Percentiles rank a stretch among this genome's conserved stretches.
Evolutionary conservation across 2,113 vertebrate genomes (phyloP).

Genomic region (Scomber scombrus): DNA sequence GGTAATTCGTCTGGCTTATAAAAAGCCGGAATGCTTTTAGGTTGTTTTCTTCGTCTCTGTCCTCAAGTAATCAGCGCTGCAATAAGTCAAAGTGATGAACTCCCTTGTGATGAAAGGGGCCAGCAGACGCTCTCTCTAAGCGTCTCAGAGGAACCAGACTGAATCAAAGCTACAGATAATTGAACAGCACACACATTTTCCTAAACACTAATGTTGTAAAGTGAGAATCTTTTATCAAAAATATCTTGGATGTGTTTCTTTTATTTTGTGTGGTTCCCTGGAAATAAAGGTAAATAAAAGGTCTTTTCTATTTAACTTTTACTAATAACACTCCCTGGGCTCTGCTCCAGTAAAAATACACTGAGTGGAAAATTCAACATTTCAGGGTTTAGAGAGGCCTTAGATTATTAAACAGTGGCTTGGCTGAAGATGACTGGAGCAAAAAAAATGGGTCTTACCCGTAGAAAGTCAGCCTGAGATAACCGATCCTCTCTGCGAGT

Average conservation of each 20-base stretch:
- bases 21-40: conserved; percentile 58
- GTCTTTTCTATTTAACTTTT: conserved; percentile 18
- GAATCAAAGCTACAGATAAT: conserved; percentile 41
- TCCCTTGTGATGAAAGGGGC: conserved; percentile 30
- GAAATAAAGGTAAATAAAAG: conserved; percentile 2
- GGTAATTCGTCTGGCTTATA: conserved; percentile 72
- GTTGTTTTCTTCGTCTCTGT: conserved; percentile 58
- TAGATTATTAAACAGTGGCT: conserved; percentile 45
- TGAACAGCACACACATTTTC: conserved; percentile 19
- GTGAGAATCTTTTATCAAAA: conserved; percentile 24
- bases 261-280: conserved; percentile 4
- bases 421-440: conserved; percentile 35
- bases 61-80: conserved; percentile 55
- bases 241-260: neutral
- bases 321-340: conserved; percentile 16
- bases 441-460: conserved; percentile 85
- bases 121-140: conserved; percentile 12
- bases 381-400: conserved; percentile 32
- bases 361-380: conserved; percentile 42
- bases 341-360: conserved; percentile 35
- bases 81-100: conserved; percentile 68
- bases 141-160: conserved; percentile 27
- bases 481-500: conserved; percentile 92
- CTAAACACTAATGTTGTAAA: conserved; percentile 20
- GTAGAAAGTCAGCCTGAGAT: conserved; percentile 94